Evolutionary conservation across 2,797 vertebrate species (phyloP).

Genomic region (Dendrocincla fuliginosa): DNA sequence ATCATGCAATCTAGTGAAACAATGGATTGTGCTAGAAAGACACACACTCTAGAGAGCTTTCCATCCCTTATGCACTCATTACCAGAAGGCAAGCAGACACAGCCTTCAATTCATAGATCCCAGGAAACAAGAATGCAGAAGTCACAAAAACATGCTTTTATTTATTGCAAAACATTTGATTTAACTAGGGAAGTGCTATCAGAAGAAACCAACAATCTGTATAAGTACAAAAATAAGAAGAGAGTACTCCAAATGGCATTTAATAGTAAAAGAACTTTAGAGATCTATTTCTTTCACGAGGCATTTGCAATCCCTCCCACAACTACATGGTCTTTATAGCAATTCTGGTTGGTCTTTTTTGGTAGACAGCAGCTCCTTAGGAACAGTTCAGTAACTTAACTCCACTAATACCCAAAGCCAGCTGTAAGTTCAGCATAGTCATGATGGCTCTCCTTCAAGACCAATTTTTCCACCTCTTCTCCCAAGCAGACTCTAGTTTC

Average conservation of each 20-base stretch:
- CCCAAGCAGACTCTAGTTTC: neutral
- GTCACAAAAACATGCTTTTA: neutral
- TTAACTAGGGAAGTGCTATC: slow-evolving; percentile 1
- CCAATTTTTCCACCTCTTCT: neutral
- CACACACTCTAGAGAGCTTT: neutral
- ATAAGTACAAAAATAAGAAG: neutral
- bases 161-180: slow-evolving; percentile 29
- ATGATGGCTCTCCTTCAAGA: neutral
- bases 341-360: neutral
- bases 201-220: neutral
- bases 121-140: neutral
- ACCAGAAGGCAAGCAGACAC: neutral
- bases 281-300: neutral
- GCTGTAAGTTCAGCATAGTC: neutral
- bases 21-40: neutral
- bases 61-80: slow-evolving; percentile 2
- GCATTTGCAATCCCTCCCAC: neutral
- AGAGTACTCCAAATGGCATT: neutral
- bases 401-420: neutral
- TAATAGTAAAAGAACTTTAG: neutral
- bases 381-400: neutral
- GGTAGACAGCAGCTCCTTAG: neutral
- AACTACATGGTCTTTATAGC: neutral
- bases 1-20: neutral
- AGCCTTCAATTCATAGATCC: neutral